phyloP scores from a whole-genome alignment of 2,888 invertebrate genomes.

The Eristalis intricaria region DNA sequence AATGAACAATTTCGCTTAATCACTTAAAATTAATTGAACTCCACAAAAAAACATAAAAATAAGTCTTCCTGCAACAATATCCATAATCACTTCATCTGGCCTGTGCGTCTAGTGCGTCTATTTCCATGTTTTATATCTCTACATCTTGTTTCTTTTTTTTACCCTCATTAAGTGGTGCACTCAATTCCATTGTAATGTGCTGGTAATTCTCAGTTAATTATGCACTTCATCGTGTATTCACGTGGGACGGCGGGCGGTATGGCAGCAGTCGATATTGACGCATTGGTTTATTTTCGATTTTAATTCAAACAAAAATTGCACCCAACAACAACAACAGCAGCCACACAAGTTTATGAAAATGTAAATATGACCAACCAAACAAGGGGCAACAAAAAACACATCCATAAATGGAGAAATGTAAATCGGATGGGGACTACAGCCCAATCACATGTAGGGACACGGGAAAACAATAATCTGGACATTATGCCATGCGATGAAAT shows the following conservation, averaged over 20 bases:
- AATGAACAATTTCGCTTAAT: constrained; percentile 50
- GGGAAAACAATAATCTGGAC: constrained; percentile 35
- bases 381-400: not conserved
- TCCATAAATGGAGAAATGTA: constrained; percentile 23
- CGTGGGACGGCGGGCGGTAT: not conserved
- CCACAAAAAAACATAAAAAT: not conserved
- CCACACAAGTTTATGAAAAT: not conserved
- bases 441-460: constrained; percentile 26
- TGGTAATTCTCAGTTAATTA: constrained; percentile 48
- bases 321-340: not conserved
- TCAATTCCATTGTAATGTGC: constrained; percentile 10
- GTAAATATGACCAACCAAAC: not conserved
- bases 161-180: not conserved
- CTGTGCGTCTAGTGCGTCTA: constrained; percentile 15
- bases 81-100: constrained; percentile 32
- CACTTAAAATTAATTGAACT: constrained; percentile 42
- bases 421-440: constrained; percentile 5
- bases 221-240: constrained; percentile 36
- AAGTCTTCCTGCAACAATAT: constrained; percentile 4
- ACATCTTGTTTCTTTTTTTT: not conserved
- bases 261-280: not conserved
- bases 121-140: not conserved
- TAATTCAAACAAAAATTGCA: constrained; percentile 4
- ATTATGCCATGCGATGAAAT: constrained; percentile 41
- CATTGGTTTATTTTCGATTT: constrained; percentile 12